Evolutionary conservation across 2,888 invertebrate genomes (phyloP).

Genomic region (Automeris io): DNA sequence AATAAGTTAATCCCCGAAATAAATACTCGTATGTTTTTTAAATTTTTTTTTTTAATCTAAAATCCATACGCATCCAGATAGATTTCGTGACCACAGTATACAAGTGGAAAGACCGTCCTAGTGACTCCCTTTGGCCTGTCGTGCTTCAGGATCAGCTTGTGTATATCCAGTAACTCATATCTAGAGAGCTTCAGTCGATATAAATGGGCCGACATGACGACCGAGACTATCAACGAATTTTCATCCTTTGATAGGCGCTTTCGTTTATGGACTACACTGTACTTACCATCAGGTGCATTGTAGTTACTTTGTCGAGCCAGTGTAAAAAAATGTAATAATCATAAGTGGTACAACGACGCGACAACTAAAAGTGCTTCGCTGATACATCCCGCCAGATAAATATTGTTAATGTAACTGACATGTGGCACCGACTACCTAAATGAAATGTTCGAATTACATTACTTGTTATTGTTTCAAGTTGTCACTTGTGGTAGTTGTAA

Average conservation of each 20-base stretch:
- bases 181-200: too few species aligned
- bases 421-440: slow-evolving; percentile 40
- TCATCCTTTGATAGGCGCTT: too few species aligned
- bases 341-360: slow-evolving; percentile 34
- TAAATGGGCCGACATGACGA: too few species aligned
- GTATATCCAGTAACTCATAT: too few species aligned
- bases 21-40: background rate
- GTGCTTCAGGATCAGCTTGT: too few species aligned
- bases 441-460: slow-evolving; percentile 24
- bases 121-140: too few species aligned
- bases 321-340: too few species aligned
- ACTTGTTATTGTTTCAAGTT: slow-evolving; percentile 8
- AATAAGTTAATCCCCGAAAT: background rate
- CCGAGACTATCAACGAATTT: too few species aligned
- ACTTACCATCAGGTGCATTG: too few species aligned
- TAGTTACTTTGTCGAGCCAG: too few species aligned
- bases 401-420: slow-evolving; percentile 36
- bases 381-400: slow-evolving; percentile 45
- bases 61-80: slow-evolving; percentile 39
- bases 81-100: slow-evolving; percentile 44
- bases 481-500: slow-evolving; percentile 6
- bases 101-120: too few species aligned
- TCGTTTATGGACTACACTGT: too few species aligned
- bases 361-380: slow-evolving; percentile 41
- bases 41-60: slow-evolving; percentile 14